Conservation (phyloP, 2,113 vertebrate species). For the Grus americana region DNA sequence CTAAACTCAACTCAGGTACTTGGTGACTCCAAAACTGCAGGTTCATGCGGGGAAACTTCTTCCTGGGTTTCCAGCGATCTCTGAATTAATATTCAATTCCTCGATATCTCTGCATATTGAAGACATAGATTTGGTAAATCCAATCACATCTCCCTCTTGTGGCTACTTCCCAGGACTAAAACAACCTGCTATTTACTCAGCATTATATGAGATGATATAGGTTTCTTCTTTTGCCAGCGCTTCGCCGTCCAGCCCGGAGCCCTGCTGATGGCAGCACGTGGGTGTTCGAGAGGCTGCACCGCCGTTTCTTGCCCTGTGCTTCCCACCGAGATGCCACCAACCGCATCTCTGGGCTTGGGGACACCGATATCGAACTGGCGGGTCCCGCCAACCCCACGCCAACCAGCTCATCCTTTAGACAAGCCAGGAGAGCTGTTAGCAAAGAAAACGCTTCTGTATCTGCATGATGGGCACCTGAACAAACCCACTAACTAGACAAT, state of each 20-base stretch:
- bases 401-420: neutral
- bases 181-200: neutral
- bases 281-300: neutral
- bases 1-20: neutral
- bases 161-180: slow-evolving; percentile 38
- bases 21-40: neutral
- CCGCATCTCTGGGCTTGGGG: neutral
- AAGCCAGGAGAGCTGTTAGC: neutral
- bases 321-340: neutral
- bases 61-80: neutral
- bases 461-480: neutral
- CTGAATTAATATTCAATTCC: neutral
- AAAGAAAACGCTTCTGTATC: neutral
- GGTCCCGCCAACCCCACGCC: rapidly evolving
- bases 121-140: neutral
- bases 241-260: neutral
- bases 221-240: neutral
- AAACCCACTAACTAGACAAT: neutral
- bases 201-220: neutral
- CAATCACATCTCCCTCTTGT: slow-evolving; percentile 63
- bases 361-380: neutral
- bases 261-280: neutral
- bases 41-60: neutral
- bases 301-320: neutral
- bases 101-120: neutral